Evolutionary conservation across 2,113 vertebrate genomes (phyloP), one percentile per base, ranked within the genome.

Genomic region (Baryphthengus martii): DNA sequence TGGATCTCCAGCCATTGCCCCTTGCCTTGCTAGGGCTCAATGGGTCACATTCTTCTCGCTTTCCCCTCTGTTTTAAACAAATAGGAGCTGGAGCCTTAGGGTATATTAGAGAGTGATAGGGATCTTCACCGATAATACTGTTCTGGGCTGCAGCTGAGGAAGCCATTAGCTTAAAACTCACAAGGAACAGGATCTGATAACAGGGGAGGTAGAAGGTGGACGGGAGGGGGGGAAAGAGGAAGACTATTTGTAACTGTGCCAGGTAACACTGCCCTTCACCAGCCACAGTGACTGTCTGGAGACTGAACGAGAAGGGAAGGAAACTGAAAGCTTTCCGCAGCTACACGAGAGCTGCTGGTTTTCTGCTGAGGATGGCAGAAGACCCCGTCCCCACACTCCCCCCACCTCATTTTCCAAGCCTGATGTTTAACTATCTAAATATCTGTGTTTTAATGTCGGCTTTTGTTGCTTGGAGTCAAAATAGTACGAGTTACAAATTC

Each of bases 41-140:
- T 85, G 91, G 81, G 33, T 26, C 31, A 79, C 93, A 92, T 93
- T 96, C 96, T 96, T 96, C 85, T 86, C 7, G 31, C 72, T 67
- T 73, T 81, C 35, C 79, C 85, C 35, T 33, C 31, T 52, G 37
- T 39, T 86, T 67, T 84, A 80, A 80, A 67, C 80, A 93, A 95
- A 86, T 10, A 62, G 61, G 82, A 56, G 85, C 61, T 78, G 90
- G 83, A 96, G 96, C 91, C 86, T 62, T 26, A 13, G 56, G 56
- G 50, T 42, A 15, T 79, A 42, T 93, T 95, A 90, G 49, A 8
- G 68, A 21, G 50, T 0, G 95, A 95, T 96, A 96, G 53, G 55
- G 83, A 96, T 96, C 96, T 95, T 11, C 21, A 11, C 70, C 25
- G 62, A 40, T 75, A 87, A 85, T 14, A 14, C 73, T 13, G 21